A percentile compares a stretch with the other conserved stretches of the same genome.
Conservation (phyloP, 2,797 vertebrate genomes). For the Vultur gryphus region DNA sequence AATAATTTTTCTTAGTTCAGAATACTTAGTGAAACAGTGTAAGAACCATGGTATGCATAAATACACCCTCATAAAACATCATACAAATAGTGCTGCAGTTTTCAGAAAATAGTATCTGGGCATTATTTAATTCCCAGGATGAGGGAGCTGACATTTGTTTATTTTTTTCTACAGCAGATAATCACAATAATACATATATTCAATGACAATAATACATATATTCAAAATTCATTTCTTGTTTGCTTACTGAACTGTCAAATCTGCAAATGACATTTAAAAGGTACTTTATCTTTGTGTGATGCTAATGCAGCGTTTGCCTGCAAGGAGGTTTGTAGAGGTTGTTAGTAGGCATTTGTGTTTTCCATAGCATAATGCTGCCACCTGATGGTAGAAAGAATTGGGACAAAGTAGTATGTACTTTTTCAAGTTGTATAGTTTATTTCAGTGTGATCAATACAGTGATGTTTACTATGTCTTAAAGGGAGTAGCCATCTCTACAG, state of each 20-base stretch:
- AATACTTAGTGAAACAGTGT: neutral
- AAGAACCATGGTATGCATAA: neutral
- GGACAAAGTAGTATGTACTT: neutral
- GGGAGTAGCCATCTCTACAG: neutral
- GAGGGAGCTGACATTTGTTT: neutral
- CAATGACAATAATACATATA: neutral
- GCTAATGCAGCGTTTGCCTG: neutral
- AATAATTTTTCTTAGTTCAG: neutral
- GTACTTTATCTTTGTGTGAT: neutral
- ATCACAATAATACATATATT: neutral
- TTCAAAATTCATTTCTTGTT: neutral
- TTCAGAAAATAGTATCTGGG: neutral
- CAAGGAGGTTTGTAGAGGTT: neutral
- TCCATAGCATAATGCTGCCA: conserved; percentile 59
- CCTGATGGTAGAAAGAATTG: conserved; percentile 30
- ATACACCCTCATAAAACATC: neutral
- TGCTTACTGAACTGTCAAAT: neutral
- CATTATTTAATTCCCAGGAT: neutral
- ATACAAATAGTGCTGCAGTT: neutral
- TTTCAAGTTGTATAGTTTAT: neutral
- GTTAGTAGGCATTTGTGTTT: neutral
- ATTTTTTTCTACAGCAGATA: neutral
- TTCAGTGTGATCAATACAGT: neutral
- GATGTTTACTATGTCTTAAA: neutral
- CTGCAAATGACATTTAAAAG: neutral